Base-by-base conservation (phyloP, 2,797 vertebrate species). In the Macroramphosus scolopax region DNA sequence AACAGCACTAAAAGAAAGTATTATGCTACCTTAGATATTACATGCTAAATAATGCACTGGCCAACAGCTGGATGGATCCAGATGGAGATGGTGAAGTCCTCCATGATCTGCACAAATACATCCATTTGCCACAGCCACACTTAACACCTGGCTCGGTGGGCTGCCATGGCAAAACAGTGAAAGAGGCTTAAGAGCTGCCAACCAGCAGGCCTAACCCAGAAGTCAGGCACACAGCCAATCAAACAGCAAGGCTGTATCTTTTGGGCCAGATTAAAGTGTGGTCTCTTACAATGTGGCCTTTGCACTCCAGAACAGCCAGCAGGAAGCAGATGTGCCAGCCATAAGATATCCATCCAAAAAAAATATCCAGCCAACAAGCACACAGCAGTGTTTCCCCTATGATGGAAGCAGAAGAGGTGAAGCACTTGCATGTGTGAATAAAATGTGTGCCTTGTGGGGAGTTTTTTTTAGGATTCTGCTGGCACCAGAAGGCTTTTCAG, bases 161-260 rank as follows among this genome's bases (percentile, higher is more conserved):
- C 34, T 53, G 37, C 59, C 32, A 62, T 55, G 44, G 51, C 38
- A 54, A 71, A 72, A 63, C 41, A 59, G 55, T 49, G 66, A 65
- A 47, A 43, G 35, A 46, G 26, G 39, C 49, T 70, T 32, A 1
- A 72, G 51, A 45, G 43, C 46, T 53, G 68, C 68, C 38, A 61
- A 36, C 47, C 37, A 67, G 48, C 63, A 28, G 43, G 31, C 45
- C 30, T 46, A 61, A 75, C 60, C 39, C 17, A 35, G n/a, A n/a
- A 60, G 51, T 62, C 57, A 63, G 68, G 63, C 63, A 73, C 46
- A 31, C 37, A 47, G 78, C 68, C 72, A 79, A 53, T 69, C 17
- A 63, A 63, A 51, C 59, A 55, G 55, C 46, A 31, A 51, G 66
- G 12, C 63, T 65, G 66, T 45, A 57, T 39, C 14, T 54, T 52